Conservation (phyloP, 2,888 invertebrate genomes). For the Plutella xylostella region DNA sequence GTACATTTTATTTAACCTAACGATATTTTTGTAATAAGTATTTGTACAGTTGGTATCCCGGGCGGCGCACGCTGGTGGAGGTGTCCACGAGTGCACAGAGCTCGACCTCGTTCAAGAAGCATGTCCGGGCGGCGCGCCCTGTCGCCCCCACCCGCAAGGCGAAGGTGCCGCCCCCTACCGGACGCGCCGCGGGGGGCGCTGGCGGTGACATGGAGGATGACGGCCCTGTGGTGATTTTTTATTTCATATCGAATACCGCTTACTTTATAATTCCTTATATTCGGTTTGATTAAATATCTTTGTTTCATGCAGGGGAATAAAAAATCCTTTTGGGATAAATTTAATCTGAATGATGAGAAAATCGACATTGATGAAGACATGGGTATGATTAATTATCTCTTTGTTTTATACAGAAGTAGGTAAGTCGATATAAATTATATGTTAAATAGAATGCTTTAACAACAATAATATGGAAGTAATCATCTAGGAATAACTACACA, state of each 20-base stretch:
- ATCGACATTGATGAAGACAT: too few species aligned
- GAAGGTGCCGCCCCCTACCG: background rate
- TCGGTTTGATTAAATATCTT: background rate
- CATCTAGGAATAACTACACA: too few species aligned
- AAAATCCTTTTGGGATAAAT: too few species aligned
- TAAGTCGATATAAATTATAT: too few species aligned
- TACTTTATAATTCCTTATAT: background rate
- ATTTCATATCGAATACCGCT: background rate
- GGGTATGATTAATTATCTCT: too few species aligned
- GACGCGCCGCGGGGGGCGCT: background rate
- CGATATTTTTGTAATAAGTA: background rate
- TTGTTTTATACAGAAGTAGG: too few species aligned
- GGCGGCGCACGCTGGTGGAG: background rate
- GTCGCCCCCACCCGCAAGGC: background rate
- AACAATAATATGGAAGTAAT: too few species aligned
- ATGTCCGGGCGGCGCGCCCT: slow-evolving; percentile 3
- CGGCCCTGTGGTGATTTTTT: background rate
- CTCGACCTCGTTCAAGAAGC: slow-evolving; percentile 5
- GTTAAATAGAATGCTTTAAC: too few species aligned
- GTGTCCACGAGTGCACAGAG: slow-evolving; percentile 5
- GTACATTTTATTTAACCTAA: background rate
- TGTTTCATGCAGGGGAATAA: background rate
- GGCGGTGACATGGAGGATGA: background rate
- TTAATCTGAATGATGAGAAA: too few species aligned
- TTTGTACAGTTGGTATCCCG: background rate